phyloP scores from a whole-genome alignment of 2,797 vertebrate genomes.

The Chaetophractus vellerosus region DNA sequence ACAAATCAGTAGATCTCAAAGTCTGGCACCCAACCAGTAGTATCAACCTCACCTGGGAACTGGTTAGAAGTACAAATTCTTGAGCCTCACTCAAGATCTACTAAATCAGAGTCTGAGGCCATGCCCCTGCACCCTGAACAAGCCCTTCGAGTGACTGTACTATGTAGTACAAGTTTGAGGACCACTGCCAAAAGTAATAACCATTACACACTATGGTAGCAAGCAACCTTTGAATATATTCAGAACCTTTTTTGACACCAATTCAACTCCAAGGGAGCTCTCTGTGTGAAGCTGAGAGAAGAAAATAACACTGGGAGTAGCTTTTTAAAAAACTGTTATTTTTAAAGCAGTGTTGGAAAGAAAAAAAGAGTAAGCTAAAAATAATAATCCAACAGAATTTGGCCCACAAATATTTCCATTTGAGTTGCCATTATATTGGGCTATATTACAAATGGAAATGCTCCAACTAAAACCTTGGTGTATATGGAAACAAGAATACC shows the following conservation, averaged over 20 bases:
- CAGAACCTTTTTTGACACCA: conserved; percentile 11
- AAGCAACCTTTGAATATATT: background rate
- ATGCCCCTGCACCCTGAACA: background rate
- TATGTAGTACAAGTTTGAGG: background rate
- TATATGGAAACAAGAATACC: conserved; percentile 65
- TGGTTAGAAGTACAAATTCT: conserved; percentile 26
- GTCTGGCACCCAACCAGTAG: background rate
- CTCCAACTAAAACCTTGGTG: conserved; percentile 64
- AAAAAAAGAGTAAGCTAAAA: conserved; percentile 81
- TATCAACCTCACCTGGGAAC: background rate
- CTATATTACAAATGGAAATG: conserved; percentile 65
- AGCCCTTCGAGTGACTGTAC: background rate
- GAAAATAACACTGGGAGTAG: conserved; percentile 56
- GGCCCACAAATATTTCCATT: conserved; percentile 72
- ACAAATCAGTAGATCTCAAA: background rate
- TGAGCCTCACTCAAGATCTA: background rate
- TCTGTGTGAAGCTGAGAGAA: conserved; percentile 52
- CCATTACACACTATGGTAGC: background rate
- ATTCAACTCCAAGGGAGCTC: conserved; percentile 35
- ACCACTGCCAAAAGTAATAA: background rate
- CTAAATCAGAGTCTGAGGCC: background rate
- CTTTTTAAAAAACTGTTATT: conserved; percentile 37
- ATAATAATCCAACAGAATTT: conserved; percentile 76
- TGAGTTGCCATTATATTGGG: conserved; percentile 60
- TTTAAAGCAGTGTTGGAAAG: conserved; percentile 75